Percentiles rank a stretch among this genome's conserved stretches.
These are phyloP conservation scores for Sorex araneus DNA, from an alignment of 2,113 vertebrate genomes.

Conservation along the genomic window DNA sequence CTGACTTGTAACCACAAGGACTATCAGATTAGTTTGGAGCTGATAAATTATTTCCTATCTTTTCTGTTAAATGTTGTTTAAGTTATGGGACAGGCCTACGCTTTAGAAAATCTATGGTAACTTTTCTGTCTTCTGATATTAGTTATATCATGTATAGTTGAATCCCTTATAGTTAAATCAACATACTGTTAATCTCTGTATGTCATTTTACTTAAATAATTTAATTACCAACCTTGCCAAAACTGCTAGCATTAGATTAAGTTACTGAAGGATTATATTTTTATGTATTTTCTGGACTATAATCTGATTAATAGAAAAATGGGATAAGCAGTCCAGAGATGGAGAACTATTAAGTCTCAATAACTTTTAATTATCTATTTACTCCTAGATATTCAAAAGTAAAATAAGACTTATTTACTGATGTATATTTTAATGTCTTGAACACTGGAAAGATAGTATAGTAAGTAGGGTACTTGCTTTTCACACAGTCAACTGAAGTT, in stretches of 20 bases:
- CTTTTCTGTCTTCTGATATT: conserved; percentile 34
- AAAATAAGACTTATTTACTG: conserved; percentile 32
- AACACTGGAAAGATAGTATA: neutral
- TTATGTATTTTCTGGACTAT: conserved; percentile 48
- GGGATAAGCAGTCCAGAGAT: neutral
- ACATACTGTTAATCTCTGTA: conserved; percentile 56
- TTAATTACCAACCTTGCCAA: conserved; percentile 64
- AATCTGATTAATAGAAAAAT: conserved; percentile 61
- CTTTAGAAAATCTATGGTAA: conserved; percentile 61
- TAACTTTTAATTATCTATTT: conserved; percentile 34
- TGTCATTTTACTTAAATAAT: conserved; percentile 66
- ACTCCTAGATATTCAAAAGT: conserved; percentile 18
- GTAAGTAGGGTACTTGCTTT: too few relatives aligned
- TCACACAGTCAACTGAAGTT: too few relatives aligned
- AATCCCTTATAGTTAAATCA: conserved; percentile 3
- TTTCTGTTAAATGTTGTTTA: conserved; percentile 58
- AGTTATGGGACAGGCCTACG: neutral
- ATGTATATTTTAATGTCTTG: conserved; percentile 38
- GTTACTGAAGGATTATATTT: conserved; percentile 28
- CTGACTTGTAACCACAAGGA: neutral
- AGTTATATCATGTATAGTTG: conserved; percentile 53
- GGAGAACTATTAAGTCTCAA: neutral
- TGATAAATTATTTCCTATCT: conserved; percentile 52
- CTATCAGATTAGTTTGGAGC: conserved; percentile 31
- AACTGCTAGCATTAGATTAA: conserved; percentile 29